These are phyloP conservation scores for Melanogrammus aeglefinus DNA, from an alignment of 2,797 vertebrate species.

Conservation along the genomic window DNA sequence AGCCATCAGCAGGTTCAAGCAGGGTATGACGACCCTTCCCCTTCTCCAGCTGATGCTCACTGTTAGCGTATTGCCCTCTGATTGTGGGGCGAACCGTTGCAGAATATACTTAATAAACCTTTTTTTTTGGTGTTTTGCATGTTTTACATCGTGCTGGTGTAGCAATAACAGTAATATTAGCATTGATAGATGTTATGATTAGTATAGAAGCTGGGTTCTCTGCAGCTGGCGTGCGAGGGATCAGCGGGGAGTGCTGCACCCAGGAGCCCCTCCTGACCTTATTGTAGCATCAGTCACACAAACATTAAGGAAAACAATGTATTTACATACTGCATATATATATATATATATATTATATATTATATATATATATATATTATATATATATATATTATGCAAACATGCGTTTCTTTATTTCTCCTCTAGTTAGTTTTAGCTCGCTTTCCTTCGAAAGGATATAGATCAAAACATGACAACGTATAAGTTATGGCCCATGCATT, in stretches of 20 bases:
- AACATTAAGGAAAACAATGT: too few relatives aligned
- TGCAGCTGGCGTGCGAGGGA: too few relatives aligned
- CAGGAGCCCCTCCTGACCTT: too few relatives aligned
- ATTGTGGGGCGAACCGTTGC: neutral
- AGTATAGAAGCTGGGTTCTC: too few relatives aligned
- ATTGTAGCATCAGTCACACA: too few relatives aligned
- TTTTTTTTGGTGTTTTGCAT: too few relatives aligned
- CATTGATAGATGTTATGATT: too few relatives aligned
- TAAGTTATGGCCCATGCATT: neutral
- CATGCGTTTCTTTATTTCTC: neutral
- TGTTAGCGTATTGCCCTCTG: neutral
- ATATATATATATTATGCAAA: neutral
- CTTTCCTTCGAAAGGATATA: neutral
- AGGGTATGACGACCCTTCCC: neutral
- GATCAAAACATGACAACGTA: neutral
- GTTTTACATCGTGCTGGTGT: too few relatives aligned
- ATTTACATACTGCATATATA: too few relatives aligned
- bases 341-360: neutral
- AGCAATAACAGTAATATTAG: too few relatives aligned
- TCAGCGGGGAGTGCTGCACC: too few relatives aligned
- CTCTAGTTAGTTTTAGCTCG: neutral
- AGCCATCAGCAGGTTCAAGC: constrained; percentile 23
- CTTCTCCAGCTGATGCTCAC: neutral
- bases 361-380: neutral
- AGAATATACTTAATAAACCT: too few relatives aligned